Evolutionary conservation across 2,888 invertebrate genomes (phyloP).

Genomic region (Perizoma flavofasciatum): DNA sequence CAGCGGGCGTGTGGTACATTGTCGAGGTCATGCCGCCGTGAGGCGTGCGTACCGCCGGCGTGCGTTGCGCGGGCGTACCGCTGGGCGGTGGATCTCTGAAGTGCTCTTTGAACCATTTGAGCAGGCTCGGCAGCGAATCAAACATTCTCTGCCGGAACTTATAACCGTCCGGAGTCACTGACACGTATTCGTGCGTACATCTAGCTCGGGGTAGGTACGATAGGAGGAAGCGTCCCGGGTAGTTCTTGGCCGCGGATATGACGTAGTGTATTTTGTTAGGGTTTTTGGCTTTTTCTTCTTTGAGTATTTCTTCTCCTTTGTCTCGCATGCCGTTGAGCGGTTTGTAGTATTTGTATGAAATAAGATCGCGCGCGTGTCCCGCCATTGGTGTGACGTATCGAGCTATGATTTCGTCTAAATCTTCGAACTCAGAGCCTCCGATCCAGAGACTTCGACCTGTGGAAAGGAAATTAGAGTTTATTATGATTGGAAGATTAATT

Average conservation of each 20-base stretch:
- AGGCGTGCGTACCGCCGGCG: slow-evolving; percentile 88
- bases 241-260: slow-evolving; percentile 91
- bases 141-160: slow-evolving; percentile 95
- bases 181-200: slow-evolving; percentile 95
- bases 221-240: slow-evolving; percentile 96
- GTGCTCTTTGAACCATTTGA: slow-evolving; percentile 99
- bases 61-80: slow-evolving; percentile 88
- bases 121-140: slow-evolving; percentile 88
- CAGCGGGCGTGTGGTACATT: slow-evolving; percentile 83
- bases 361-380: slow-evolving; percentile 93
- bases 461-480: slow-evolving; percentile 4
- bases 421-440: slow-evolving; percentile 97
- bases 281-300: slow-evolving; percentile 95
- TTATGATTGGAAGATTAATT: too few species aligned
- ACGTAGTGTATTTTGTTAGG: slow-evolving; percentile 95
- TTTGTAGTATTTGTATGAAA: slow-evolving; percentile 95
- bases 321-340: slow-evolving; percentile 91
- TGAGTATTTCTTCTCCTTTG: slow-evolving; percentile 93
- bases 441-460: slow-evolving; percentile 90
- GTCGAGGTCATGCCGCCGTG: slow-evolving; percentile 79
- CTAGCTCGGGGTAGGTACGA: slow-evolving; percentile 95
- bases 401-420: slow-evolving; percentile 99
- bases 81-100: slow-evolving; percentile 95
- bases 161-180: slow-evolving; percentile 96
- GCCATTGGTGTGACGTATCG: slow-evolving; percentile 99